These are phyloP conservation scores for Hirtodrosophila alboralis DNA, from an alignment of 2,888 invertebrate species.

Conservation along the genomic window DNA sequence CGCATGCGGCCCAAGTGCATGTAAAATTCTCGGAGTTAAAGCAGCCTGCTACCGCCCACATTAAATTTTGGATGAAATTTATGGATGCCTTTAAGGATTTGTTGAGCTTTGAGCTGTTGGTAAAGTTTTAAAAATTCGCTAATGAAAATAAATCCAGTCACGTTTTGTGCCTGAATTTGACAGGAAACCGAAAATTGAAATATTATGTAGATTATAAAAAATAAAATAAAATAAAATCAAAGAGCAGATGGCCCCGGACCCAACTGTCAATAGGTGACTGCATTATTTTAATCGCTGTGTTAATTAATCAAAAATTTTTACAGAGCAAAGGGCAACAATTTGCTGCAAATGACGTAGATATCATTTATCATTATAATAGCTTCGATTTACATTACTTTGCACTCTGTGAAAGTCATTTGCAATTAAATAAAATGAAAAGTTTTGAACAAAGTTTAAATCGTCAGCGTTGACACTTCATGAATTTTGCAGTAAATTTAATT, in stretches of 20 bases:
- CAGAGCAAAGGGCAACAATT: conserved; percentile 3
- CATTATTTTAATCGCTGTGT: conserved; percentile 34
- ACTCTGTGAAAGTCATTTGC: conserved; percentile 25
- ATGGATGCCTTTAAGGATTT: conserved; percentile 34
- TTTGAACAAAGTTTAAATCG: conserved; percentile 17
- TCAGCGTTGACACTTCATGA: conserved; percentile 21
- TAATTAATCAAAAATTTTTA: conserved; percentile 23
- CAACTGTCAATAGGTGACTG: conserved; percentile 17
- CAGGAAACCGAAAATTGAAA: conserved; percentile 51
- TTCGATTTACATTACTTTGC: conserved; percentile 33
- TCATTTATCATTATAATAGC: conserved; percentile 38
- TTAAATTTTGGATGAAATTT: not conserved
- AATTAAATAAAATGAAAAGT: conserved; percentile 29
- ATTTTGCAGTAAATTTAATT: conserved; percentile 33
- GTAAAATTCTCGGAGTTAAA: conserved; percentile 22
- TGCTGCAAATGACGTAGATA: conserved; percentile 36
- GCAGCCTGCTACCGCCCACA: conserved; percentile 4
- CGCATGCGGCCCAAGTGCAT: conserved; percentile 25
- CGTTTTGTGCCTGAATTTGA: conserved; percentile 33
- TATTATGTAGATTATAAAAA: conserved; percentile 36
- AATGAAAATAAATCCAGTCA: conserved; percentile 37
- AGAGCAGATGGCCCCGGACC: not conserved
- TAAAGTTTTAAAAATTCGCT: conserved; percentile 39
- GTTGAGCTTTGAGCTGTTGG: conserved; percentile 30
- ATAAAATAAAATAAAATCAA: too few relatives aligned